Conservation (phyloP, 1,140 invertebrate genomes). For the Hestina assimilis region DNA sequence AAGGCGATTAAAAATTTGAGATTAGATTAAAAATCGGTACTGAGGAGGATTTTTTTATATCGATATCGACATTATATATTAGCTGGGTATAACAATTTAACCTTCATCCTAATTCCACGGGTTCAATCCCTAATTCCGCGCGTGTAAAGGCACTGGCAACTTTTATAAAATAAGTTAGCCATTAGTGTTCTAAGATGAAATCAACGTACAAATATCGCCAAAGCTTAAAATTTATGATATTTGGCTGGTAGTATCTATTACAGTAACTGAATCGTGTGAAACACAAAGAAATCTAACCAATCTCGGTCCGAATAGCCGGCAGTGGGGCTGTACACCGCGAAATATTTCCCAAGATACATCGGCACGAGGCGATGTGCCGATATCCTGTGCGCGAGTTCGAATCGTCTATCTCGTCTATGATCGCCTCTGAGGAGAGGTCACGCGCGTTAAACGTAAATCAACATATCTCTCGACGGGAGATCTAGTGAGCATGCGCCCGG, state of each 20-base stretch:
- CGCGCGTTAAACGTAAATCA: conserved; percentile 77
- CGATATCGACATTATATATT: too few species aligned
- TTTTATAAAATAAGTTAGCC: conserved; percentile 5
- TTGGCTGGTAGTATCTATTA: conserved; percentile 43
- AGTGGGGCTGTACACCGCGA: conserved; percentile 58
- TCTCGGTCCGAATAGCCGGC: conserved; percentile 55
- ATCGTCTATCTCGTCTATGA: conserved; percentile 76
- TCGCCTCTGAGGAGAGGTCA: conserved; percentile 70
- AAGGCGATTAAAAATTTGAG: too few species aligned
- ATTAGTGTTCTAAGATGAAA: conserved; percentile 7
- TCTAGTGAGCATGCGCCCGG: conserved; percentile 65
- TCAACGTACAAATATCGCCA: conserved; percentile 17
- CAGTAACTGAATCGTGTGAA: conserved; percentile 65
- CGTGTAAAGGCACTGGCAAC: too few species aligned
- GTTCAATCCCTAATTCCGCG: too few species aligned
- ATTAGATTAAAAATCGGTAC: too few species aligned
- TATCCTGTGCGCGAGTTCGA: conserved; percentile 66
- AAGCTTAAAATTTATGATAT: conserved; percentile 44
- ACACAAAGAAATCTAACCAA: conserved; percentile 67
- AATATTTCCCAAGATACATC: conserved; percentile 74
- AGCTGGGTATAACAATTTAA: too few species aligned
- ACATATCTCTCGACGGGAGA: conserved; percentile 76
- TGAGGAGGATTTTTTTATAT: too few species aligned
- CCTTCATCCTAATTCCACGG: too few species aligned
- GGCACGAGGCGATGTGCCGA: conserved; percentile 71